Evolutionary conservation across 2,888 invertebrate genomes (phyloP).

Genomic region (Nemapogon koenigi): DNA sequence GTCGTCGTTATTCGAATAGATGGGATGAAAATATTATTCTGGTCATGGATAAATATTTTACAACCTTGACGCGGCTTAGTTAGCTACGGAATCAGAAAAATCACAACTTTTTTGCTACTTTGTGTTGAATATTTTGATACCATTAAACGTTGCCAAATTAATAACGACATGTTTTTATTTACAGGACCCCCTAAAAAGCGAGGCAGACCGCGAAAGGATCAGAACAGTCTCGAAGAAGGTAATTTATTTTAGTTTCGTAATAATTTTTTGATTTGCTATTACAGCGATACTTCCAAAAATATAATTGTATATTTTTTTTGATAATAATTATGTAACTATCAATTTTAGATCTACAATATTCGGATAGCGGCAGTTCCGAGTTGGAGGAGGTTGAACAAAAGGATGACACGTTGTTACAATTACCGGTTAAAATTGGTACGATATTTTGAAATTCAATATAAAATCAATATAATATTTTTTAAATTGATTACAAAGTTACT

Average conservation of each 20-base stretch:
- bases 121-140: too few relatives aligned
- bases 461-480: too few relatives aligned
- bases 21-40: too few relatives aligned
- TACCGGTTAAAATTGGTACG: slow-evolving; percentile 46
- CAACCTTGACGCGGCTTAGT: too few relatives aligned
- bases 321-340: slow-evolving; percentile 7
- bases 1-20: too few relatives aligned
- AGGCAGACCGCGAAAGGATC: slow-evolving; percentile 59
- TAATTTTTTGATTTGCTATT: background rate
- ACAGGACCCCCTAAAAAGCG: slow-evolving; percentile 45
- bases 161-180: slow-evolving; percentile 9
- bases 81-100: too few relatives aligned
- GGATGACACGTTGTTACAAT: slow-evolving; percentile 80
- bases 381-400: slow-evolving; percentile 63
- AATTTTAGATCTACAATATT: slow-evolving; percentile 50
- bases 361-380: slow-evolving; percentile 57
- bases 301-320: background rate
- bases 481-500: too few relatives aligned
- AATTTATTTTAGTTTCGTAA: slow-evolving; percentile 19
- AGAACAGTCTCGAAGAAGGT: slow-evolving; percentile 79
- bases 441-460: too few relatives aligned
- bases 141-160: too few relatives aligned
- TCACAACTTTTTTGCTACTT: too few relatives aligned
- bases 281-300: background rate
- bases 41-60: too few relatives aligned